Evolutionary conservation across 2,113 vertebrate species (phyloP).

Genomic region (Shinisaurus crocodilurus): DNA sequence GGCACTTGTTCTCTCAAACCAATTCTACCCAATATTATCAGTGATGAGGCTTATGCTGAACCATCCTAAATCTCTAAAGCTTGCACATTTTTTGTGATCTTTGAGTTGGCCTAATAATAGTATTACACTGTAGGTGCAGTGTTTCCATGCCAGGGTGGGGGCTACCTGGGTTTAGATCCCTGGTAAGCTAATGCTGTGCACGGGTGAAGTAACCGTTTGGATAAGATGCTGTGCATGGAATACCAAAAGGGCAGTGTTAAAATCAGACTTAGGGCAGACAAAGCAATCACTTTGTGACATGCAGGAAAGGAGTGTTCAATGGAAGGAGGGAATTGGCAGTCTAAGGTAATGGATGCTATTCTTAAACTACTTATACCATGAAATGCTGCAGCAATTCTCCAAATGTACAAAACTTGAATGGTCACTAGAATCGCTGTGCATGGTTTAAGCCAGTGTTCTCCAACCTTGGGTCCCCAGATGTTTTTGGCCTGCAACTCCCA

Average conservation of each 20-base stretch:
- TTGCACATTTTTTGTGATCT: too few relatives aligned
- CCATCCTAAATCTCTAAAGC: too few relatives aligned
- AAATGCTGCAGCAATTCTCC: neutral
- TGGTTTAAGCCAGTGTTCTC: too few relatives aligned
- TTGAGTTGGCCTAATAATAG: too few relatives aligned
- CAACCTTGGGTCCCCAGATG: too few relatives aligned
- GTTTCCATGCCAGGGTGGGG: too few relatives aligned
- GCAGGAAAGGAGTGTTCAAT: neutral
- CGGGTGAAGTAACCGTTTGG: too few relatives aligned
- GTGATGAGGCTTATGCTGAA: neutral
- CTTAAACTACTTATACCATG: constrained; percentile 4
- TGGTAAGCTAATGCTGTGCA: neutral
- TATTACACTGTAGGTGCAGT: too few relatives aligned
- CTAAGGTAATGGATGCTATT: neutral
- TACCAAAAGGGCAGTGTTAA: neutral
- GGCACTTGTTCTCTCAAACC: neutral
- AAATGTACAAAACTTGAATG: neutral
- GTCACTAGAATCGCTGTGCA: constrained; percentile 7
- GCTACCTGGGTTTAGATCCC: neutral
- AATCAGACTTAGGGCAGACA: neutral
- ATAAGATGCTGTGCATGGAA: neutral
- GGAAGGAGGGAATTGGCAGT: neutral
- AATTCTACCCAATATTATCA: neutral
- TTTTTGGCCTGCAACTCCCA: too few relatives aligned
- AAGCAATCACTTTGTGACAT: neutral